phyloP scores from a whole-genome alignment of 1,140 invertebrate species.

The Drosophila subobscura region DNA sequence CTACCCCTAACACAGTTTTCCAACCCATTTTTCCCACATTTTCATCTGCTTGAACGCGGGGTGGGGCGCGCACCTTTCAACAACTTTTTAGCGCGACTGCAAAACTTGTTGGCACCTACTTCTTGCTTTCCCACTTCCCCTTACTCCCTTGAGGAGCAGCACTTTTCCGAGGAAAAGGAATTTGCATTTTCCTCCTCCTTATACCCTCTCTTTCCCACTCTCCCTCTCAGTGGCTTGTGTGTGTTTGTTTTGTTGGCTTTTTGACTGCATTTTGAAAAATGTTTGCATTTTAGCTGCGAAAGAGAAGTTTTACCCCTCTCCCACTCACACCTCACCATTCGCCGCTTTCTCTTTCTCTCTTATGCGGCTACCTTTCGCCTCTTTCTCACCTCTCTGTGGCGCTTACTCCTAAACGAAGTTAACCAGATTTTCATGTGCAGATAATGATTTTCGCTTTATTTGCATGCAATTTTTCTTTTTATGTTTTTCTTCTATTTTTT shows the following conservation, averaged over 20 bases:
- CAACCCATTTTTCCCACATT: conserved; percentile 5
- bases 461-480: conserved; percentile 48
- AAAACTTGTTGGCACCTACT: conserved; percentile 75
- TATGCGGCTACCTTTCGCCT: conserved; percentile 9
- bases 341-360: background rate
- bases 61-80: conserved; percentile 35
- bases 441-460: conserved; percentile 80
- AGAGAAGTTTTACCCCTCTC: conserved; percentile 24
- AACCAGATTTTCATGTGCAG: conserved; percentile 74
- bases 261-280: conserved; percentile 75
- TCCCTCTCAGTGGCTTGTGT: conserved; percentile 3
- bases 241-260: conserved; percentile 67
- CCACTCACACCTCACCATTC: background rate
- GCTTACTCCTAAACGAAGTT: conserved; percentile 59
- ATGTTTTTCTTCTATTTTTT: conserved; percentile 17
- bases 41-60: conserved; percentile 22
- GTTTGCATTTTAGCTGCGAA: conserved; percentile 46
- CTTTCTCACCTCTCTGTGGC: too few species aligned
- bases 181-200: conserved; percentile 56
- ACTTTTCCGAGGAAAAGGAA: conserved; percentile 45
- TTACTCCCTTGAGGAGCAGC: conserved; percentile 22
- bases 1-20: conserved; percentile 10
- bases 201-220: too few species aligned
- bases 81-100: conserved; percentile 64
- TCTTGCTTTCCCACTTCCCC: conserved; percentile 15